Percentiles rank a stretch among this genome's conserved stretches.
Evolutionary conservation across 2,113 vertebrate species (phyloP).

Genomic region (Corydoras maculifer): DNA sequence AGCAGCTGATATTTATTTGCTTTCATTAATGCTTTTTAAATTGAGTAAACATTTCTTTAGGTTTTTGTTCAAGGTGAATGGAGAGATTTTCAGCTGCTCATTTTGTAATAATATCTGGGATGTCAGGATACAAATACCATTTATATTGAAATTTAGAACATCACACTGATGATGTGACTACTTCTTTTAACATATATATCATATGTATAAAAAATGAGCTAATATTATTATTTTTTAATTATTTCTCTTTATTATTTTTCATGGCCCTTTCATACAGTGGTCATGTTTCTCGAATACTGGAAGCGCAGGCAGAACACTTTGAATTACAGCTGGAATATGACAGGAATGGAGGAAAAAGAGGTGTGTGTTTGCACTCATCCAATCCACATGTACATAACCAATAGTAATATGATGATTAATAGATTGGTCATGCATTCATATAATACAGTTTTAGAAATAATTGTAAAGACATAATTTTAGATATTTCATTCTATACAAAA

Average conservation of each 20-base stretch:
- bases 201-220: conserved; percentile 10
- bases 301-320: conserved; percentile 90
- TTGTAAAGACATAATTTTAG: no score
- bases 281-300: conserved; percentile 94
- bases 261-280: conserved; percentile 59
- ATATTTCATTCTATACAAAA: no score
- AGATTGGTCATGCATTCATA: no score
- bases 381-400: not conserved
- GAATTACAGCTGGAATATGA: conserved; percentile 93
- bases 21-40: not conserved
- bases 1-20: conserved; percentile 1
- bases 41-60: conserved; percentile 7
- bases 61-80: conserved; percentile 17
- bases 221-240: not conserved
- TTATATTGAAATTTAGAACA: not conserved
- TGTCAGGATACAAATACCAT: not conserved
- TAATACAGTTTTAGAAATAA: no score
- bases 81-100: not conserved
- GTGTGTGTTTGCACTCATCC: conserved; percentile 56
- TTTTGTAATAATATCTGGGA: not conserved
- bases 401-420: no score
- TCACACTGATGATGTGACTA: not conserved
- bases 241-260: not conserved
- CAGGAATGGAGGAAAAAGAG: conserved; percentile 91
- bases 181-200: not conserved